Conservation (phyloP, 2,113 vertebrate species). For the Acrocephalus arundinaceus region DNA sequence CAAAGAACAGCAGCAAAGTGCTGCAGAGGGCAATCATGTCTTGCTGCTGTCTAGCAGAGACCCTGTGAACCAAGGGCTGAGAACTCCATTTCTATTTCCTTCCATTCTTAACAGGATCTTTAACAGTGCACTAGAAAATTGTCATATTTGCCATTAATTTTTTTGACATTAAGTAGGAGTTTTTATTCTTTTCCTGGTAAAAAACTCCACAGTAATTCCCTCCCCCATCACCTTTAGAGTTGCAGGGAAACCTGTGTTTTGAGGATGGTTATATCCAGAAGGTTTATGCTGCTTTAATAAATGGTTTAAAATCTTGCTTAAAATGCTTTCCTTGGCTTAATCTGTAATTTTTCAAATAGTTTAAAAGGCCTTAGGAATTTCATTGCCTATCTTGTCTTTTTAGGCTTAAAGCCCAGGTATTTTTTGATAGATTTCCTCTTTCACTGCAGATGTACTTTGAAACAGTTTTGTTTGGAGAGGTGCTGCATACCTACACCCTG, state of each 20-base stretch:
- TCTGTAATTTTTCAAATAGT: conserved; percentile 29
- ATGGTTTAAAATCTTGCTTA: background rate
- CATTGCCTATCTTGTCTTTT: conserved; percentile 30
- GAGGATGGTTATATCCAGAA: background rate
- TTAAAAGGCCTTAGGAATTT: background rate
- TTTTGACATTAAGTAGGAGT: background rate
- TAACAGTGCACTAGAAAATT: background rate
- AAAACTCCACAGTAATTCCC: background rate
- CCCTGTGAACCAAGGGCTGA: background rate
- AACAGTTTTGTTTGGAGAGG: conserved; percentile 32
- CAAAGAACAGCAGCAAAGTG: background rate
- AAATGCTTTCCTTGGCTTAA: conserved; percentile 4
- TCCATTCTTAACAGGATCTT: background rate
- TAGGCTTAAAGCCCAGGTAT: conserved; percentile 22
- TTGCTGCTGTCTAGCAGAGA: background rate
- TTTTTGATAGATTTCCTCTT: conserved; percentile 3
- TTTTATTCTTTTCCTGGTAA: background rate
- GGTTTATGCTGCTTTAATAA: background rate
- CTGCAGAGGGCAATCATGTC: background rate
- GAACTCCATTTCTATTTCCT: background rate
- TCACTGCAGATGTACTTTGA: conserved; percentile 3
- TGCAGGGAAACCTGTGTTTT: background rate
- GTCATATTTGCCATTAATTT: background rate
- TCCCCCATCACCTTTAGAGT: background rate
- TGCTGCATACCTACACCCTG: background rate